A percentile compares a stretch with the other conserved stretches of the same genome.
Evolutionary conservation across 2,888 invertebrate genomes (phyloP).

Genomic region (Drosophila mettleri): DNA sequence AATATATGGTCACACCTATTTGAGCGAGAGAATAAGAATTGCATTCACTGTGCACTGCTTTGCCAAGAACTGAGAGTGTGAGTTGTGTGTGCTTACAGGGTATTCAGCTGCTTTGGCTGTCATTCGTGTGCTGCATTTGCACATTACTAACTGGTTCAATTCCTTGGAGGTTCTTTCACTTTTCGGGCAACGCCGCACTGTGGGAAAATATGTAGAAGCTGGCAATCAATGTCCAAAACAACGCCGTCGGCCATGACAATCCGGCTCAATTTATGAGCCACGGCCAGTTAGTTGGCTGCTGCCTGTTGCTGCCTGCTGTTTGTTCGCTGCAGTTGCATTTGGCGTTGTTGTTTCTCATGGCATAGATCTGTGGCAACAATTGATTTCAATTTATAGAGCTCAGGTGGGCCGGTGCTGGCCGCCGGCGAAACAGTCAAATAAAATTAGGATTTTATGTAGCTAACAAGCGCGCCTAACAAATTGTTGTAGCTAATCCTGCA

Average conservation of each 20-base stretch:
- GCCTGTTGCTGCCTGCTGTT: conserved; percentile 11
- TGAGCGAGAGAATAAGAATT: neutral
- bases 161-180: conserved; percentile 68
- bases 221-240: conserved; percentile 78
- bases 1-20: neutral
- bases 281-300: conserved; percentile 30
- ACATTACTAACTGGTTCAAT: conserved; percentile 48
- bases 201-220: conserved; percentile 80
- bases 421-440: conserved; percentile 49
- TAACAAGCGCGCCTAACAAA: conserved; percentile 51
- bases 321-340: conserved; percentile 38
- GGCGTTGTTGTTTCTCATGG: conserved; percentile 63
- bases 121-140: conserved; percentile 2
- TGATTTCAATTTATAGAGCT: conserved; percentile 74
- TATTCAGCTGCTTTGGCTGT: conserved; percentile 13
- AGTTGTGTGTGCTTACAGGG: conserved; percentile 10
- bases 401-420: conserved; percentile 48
- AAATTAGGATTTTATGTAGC: conserved; percentile 61
- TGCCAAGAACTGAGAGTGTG: neutral
- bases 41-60: neutral
- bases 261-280: conserved; percentile 73
- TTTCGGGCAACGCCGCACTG: conserved; percentile 66
- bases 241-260: conserved; percentile 71
- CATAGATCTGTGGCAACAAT: conserved; percentile 75
- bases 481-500: conserved; percentile 48